Conservation (phyloP, 2,797 vertebrate genomes). For the Dicrostonyx torquatus region DNA sequence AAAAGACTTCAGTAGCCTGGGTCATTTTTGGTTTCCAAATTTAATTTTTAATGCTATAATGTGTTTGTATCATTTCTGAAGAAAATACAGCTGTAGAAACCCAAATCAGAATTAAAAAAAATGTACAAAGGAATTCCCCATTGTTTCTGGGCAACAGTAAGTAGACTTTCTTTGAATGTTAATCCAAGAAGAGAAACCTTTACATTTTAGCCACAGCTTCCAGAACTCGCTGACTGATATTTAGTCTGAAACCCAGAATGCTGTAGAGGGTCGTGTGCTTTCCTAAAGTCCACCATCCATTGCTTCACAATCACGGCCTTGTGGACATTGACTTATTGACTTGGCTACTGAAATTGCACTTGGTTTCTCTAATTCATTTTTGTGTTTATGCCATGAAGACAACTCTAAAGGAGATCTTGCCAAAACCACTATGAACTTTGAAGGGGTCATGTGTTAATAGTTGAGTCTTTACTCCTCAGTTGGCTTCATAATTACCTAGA, state of each 20-base stretch:
- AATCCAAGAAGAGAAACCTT: background rate
- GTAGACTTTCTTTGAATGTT: conserved; percentile 14
- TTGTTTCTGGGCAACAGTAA: background rate
- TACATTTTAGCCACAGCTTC: background rate
- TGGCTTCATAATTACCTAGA: background rate
- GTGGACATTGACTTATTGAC: background rate
- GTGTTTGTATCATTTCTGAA: background rate
- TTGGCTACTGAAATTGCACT: background rate
- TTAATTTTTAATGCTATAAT: background rate
- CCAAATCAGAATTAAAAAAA: background rate
- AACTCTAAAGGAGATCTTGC: background rate
- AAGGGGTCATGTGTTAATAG: background rate
- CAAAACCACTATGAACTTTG: background rate
- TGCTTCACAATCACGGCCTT: too few relatives aligned
- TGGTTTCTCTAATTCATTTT: conserved; percentile 17
- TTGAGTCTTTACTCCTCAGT: background rate
- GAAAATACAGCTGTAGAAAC: background rate
- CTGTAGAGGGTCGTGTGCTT: background rate
- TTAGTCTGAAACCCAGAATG: background rate
- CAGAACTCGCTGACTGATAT: background rate
- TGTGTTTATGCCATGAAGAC: background rate
- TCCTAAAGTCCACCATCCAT: background rate
- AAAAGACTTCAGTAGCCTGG: background rate
- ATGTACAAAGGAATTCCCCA: background rate
- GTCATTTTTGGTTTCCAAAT: conserved; percentile 10